Percentiles rank a stretch among this genome's conserved stretches.
These are phyloP conservation scores for Samia ricini DNA, from an alignment of 1,140 invertebrate genomes.

Conservation along the genomic window DNA sequence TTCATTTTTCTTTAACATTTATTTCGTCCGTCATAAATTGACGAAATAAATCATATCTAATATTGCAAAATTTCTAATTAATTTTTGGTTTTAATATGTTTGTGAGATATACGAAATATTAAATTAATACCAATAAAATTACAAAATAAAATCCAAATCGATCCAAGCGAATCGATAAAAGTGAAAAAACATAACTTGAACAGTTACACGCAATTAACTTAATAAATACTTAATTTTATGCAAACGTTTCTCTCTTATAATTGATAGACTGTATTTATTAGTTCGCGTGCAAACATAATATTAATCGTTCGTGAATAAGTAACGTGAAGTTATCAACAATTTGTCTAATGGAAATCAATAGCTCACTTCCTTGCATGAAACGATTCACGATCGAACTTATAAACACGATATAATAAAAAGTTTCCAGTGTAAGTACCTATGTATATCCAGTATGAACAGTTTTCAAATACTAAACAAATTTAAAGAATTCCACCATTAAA, in stretches of 20 bases:
- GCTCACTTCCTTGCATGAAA: constrained; percentile 35
- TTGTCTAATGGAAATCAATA: constrained; percentile 55
- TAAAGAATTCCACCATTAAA: no score
- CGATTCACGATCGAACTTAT: constrained; percentile 21
- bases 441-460: no score
- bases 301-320: constrained; percentile 54
- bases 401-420: constrained; percentile 31
- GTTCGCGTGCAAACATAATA: constrained; percentile 63
- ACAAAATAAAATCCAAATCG: neutral
- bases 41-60: neutral
- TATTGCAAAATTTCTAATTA: neutral
- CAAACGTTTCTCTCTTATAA: constrained; percentile 48
- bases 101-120: neutral
- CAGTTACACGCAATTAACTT: constrained; percentile 40
- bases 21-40: neutral
- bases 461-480: no score
- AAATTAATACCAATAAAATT: neutral
- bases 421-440: no score
- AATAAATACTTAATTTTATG: constrained; percentile 45
- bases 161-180: neutral
- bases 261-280: constrained; percentile 31
- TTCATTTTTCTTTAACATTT: neutral
- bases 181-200: neutral
- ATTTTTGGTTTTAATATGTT: neutral
- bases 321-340: constrained; percentile 44